A percentile compares a stretch with the other conserved stretches of the same genome.
Evolutionary conservation across 2,113 vertebrate genomes (phyloP).

Genomic region (Daboia siamensis): DNA sequence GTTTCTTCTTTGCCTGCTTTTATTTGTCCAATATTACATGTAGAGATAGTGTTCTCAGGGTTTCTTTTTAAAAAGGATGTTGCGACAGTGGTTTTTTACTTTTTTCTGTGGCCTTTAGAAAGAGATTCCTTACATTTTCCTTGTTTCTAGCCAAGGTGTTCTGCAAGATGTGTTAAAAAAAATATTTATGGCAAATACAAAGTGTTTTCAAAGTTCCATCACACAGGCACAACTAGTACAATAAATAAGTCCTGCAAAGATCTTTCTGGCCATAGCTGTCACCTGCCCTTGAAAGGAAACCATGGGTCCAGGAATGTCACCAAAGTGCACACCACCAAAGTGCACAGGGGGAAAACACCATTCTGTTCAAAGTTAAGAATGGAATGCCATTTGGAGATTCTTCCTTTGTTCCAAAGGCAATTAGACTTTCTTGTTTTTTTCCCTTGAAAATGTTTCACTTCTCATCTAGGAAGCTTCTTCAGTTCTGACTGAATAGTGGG

Average conservation of each 20-base stretch:
- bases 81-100: background rate
- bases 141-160: background rate
- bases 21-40: background rate
- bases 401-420: background rate
- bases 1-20: background rate
- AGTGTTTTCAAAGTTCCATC: background rate
- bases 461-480: background rate
- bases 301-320: background rate
- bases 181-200: background rate
- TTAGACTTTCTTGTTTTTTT: background rate
- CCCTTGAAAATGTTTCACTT: background rate
- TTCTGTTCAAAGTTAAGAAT: background rate
- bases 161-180: background rate
- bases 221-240: background rate
- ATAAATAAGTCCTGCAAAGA: background rate
- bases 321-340: background rate
- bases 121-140: background rate
- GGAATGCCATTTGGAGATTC: background rate
- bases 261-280: background rate
- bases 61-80: background rate
- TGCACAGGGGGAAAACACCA: background rate
- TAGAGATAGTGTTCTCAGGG: background rate
- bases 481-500: background rate
- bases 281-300: background rate
- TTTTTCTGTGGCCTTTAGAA: background rate